Base-by-base conservation (phyloP, 2,888 invertebrate genomes). In the Monochamus alternatus region DNA sequence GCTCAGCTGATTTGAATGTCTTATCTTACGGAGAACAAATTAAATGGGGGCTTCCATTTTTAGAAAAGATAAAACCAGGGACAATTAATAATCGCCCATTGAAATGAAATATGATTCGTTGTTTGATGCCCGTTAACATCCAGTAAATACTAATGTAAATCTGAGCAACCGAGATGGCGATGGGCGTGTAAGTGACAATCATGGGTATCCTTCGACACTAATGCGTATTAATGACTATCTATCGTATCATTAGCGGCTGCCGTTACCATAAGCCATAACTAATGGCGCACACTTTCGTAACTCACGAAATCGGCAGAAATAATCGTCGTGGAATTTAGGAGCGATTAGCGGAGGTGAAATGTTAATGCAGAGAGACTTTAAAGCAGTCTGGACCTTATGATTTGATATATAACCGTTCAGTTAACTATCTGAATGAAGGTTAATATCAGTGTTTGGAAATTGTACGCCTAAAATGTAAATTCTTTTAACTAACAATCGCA, bases 171-270 rank as follows among this genome's bases (percentile, higher is more conserved):
- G 59, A 69, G 69, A 69, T 69, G 69, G 80, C 62, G 30, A 69
- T 81, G 80, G 76, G 79, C 75, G 76, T 75, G 78, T 76, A 62
- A 73, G 78, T 82, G 82, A 83, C 83, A 83, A 74, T 79, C 78
- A 72, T 68, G 81, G 74, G 79, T 78, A 81, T 81, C 77, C 81
- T 83, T 83, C 83, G 83, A 82, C 83, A 79, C 81, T 84, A 84
- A 85, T 84, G 83, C 82, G 75, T 82, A 83, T 84, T 85, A 83
- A 85, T 83, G 83, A 82, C 80, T 74, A 52, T 70, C 75, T 78
- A 80, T 80, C 80, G 75, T 68, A 78, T 81, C 82, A 81, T 82
- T 83, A 81, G 80, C 80, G 81, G 74, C 80, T 76, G 81, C 78
- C 78, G 78, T 81, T 80, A 78, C 73, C 78, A 78, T 80, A 78